A percentile compares a stretch with the other conserved stretches of the same genome.
Evolutionary conservation across 2,888 invertebrate genomes (phyloP).

Genomic region (Parnassius apollo): DNA sequence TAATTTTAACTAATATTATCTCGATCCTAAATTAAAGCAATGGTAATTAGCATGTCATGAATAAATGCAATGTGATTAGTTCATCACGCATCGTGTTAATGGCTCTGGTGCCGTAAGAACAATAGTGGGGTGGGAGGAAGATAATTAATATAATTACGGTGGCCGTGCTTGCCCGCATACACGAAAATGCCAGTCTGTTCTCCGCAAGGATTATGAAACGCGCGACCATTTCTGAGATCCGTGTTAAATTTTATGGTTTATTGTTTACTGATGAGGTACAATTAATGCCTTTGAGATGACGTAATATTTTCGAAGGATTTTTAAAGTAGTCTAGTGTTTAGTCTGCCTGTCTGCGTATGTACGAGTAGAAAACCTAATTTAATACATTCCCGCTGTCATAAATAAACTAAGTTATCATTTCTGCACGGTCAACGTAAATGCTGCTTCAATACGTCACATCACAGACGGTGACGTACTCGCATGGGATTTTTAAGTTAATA

Average conservation of each 20-base stretch:
- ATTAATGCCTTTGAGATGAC: slow-evolving; percentile 1
- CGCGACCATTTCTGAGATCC: slow-evolving; percentile 13
- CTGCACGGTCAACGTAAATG: not conserved
- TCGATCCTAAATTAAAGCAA: slow-evolving; percentile 18
- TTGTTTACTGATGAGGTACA: slow-evolving; percentile 24
- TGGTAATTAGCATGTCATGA: slow-evolving; percentile 32
- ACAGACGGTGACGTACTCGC: too few species aligned
- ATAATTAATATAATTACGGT: slow-evolving; percentile 41
- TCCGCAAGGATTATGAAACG: slow-evolving; percentile 33
- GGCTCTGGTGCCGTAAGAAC: slow-evolving; percentile 33
- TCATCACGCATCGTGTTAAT: slow-evolving; percentile 35
- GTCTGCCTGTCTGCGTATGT: too few species aligned
- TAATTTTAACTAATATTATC: slow-evolving; percentile 4
- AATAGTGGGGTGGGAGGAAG: slow-evolving; percentile 41
- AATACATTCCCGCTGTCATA: too few species aligned
- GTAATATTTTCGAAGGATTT: not conserved
- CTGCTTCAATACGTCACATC: not conserved
- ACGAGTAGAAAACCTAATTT: too few species aligned
- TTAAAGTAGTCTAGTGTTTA: too few species aligned
- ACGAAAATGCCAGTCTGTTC: slow-evolving; percentile 32
- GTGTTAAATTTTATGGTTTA: slow-evolving; percentile 26
- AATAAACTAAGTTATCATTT: too few species aligned
- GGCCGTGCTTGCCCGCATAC: slow-evolving; percentile 35
- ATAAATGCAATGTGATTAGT: slow-evolving; percentile 34
- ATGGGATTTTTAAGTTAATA: too few species aligned